A percentile compares a stretch with the other conserved stretches of the same genome.
Conservation (phyloP, 1,140 invertebrate species). For the Maconellicoccus hirsutus region DNA sequence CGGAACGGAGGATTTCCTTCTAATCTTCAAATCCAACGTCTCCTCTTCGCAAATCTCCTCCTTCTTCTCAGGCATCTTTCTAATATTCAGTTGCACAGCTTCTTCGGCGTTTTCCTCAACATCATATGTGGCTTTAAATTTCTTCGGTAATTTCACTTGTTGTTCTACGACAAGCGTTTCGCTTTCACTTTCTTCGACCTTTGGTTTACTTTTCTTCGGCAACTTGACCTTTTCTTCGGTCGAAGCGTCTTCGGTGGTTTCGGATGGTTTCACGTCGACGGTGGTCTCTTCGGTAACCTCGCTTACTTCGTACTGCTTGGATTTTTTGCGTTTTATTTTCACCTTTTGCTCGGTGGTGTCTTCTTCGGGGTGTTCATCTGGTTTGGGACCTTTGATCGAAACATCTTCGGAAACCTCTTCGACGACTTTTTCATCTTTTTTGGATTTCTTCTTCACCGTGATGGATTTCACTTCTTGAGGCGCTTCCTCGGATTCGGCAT, state of each 20-base stretch:
- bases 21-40: slow-evolving; percentile 42
- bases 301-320: background rate
- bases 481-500: too few relatives aligned
- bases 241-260: background rate
- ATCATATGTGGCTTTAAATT: slow-evolving; percentile 26
- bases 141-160: slow-evolving; percentile 14
- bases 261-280: background rate
- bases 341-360: background rate
- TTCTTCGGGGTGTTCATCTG: background rate
- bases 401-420: background rate
- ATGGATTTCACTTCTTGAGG: background rate
- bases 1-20: slow-evolving; percentile 41
- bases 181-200: background rate
- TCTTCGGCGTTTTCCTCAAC: slow-evolving; percentile 32
- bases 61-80: slow-evolving; percentile 29
- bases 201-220: background rate
- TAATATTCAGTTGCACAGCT: slow-evolving; percentile 30
- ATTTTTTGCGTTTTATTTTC: background rate
- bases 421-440: slow-evolving; percentile 14
- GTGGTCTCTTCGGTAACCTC: background rate
- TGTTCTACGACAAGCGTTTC: background rate
- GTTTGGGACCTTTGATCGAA: background rate
- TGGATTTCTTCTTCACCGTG: slow-evolving; percentile 29
- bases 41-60: slow-evolving; percentile 45
- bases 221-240: background rate